Percentiles rank a stretch among this genome's conserved stretches.
Evolutionary conservation across 2,113 vertebrate species (phyloP).

Genomic region (Solea senegalensis): DNA sequence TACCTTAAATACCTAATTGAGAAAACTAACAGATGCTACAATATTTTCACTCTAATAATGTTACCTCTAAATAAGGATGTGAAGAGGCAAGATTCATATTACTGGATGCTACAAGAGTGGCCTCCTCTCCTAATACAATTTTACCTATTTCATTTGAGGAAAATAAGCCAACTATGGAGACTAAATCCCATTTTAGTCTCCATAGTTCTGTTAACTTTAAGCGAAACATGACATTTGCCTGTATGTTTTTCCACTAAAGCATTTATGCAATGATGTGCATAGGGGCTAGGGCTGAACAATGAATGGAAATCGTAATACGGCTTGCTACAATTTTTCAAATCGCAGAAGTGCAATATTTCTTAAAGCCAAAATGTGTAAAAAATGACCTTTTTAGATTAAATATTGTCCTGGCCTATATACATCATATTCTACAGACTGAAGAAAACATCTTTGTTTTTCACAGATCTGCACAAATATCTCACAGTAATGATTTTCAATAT

Average conservation of each 20-base stretch:
- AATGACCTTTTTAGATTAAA: too few relatives aligned
- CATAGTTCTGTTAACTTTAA: too few relatives aligned
- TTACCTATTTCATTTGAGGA: background rate
- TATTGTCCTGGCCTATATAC: too few relatives aligned
- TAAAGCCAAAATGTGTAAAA: too few relatives aligned
- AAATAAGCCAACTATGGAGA: background rate
- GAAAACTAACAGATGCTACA: background rate
- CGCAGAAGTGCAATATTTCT: too few relatives aligned
- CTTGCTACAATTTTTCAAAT: too few relatives aligned
- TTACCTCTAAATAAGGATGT: conserved; percentile 1
- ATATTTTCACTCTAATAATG: conserved; percentile 6
- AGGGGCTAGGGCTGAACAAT: background rate
- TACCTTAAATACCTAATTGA: background rate
- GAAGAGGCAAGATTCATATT: background rate
- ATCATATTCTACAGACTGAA: too few relatives aligned
- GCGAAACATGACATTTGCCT: background rate
- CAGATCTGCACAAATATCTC: too few relatives aligned
- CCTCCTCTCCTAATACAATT: conserved; percentile 5
- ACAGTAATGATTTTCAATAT: too few relatives aligned
- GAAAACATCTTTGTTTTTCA: too few relatives aligned
- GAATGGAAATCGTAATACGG: too few relatives aligned
- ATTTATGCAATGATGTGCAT: background rate
- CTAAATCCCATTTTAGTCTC: too few relatives aligned
- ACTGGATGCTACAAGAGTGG: background rate
- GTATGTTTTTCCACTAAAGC: background rate